A percentile compares a stretch with the other conserved stretches of the same genome.
Conservation (phyloP, 2,113 vertebrate species). For the Rhabdomys dilectus region DNA sequence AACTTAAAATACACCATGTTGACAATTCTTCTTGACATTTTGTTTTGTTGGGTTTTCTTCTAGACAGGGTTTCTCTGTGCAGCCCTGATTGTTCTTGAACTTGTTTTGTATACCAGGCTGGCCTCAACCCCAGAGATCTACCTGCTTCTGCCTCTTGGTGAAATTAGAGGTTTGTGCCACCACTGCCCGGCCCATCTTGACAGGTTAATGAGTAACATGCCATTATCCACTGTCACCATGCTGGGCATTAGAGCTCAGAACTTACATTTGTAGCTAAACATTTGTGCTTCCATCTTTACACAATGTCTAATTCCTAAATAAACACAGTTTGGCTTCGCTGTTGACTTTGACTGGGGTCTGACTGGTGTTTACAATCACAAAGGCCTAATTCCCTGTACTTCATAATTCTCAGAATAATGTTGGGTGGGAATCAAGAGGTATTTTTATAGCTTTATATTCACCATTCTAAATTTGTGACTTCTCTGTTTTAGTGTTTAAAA, state of each 20-base stretch:
- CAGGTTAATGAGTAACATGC: background rate
- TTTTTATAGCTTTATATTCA: background rate
- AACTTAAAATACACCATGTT: background rate
- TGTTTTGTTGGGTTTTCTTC: background rate
- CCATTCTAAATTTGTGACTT: background rate
- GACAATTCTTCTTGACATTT: background rate
- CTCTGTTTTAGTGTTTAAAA: background rate
- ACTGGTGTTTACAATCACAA: conserved; percentile 17
- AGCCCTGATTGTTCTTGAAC: background rate
- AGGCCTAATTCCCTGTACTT: background rate
- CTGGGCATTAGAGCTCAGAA: background rate
- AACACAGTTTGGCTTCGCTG: conserved; percentile 40
- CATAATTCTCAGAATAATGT: conserved; percentile 19
- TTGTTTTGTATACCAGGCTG: background rate
- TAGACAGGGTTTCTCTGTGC: background rate
- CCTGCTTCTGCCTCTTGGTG: background rate
- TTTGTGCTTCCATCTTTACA: background rate
- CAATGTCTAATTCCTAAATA: background rate
- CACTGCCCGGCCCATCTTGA: background rate
- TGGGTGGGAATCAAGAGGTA: background rate
- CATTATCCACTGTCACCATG: background rate
- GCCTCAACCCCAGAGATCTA: background rate
- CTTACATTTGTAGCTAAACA: background rate
- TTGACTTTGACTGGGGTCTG: background rate
- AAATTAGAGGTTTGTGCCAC: background rate